Evolutionary conservation across 1,140 invertebrate genomes (phyloP).

Genomic region (Harpegnathos saltator): DNA sequence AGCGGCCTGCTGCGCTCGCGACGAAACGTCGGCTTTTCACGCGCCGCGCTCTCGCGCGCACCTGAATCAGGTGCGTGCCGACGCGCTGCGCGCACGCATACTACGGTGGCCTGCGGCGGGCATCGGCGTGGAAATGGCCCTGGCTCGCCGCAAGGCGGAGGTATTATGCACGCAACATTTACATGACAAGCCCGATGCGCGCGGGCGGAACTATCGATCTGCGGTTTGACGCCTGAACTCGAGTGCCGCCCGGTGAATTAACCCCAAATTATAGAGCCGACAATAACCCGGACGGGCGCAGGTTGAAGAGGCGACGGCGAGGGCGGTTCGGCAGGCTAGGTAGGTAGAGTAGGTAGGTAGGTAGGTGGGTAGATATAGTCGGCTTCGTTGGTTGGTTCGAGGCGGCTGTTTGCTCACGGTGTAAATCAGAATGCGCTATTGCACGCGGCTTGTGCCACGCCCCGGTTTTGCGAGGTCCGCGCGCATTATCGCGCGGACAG

Average conservation of each 20-base stretch:
- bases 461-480: constrained; percentile 58
- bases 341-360: no score
- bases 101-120: constrained; percentile 31
- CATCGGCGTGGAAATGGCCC: constrained; percentile 68
- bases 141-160: constrained; percentile 69
- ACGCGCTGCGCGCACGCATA: constrained; percentile 12
- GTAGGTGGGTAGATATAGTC: background rate
- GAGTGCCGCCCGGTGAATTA: constrained; percentile 84
- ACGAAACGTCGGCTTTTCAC: constrained; percentile 29
- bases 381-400: constrained; percentile 21
- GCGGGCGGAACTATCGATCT: constrained; percentile 83
- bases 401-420: constrained; percentile 78
- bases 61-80: constrained; percentile 46
- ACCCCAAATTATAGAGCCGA: constrained; percentile 85
- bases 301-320: background rate
- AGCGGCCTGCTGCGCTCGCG: no score
- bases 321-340: background rate
- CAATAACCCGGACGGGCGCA: constrained; percentile 78
- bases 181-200: constrained; percentile 81
- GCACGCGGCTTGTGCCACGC: constrained; percentile 69
- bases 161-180: constrained; percentile 81
- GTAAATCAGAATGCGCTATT: constrained; percentile 81
- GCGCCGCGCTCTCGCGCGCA: no score
- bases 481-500: constrained; percentile 28
- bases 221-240: constrained; percentile 84